Percentiles rank a stretch among this genome's conserved stretches.
These are phyloP conservation scores for Platycheirus rosarum DNA, from an alignment of 2,888 invertebrate genomes.

Conservation along the genomic window DNA sequence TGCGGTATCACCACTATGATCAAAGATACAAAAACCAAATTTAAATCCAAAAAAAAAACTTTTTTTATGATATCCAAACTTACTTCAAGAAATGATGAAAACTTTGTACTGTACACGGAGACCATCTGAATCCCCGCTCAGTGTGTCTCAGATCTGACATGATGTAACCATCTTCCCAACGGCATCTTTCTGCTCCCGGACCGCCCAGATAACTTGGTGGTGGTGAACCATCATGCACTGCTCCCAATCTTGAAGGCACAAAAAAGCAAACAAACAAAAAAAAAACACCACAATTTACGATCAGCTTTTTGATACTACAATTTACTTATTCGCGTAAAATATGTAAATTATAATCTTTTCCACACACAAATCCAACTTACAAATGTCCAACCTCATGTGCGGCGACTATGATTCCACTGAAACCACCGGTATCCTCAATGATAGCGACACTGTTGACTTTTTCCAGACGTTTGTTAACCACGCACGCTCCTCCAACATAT, in stretches of 20 bases:
- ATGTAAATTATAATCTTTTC: constrained; percentile 41
- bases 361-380: constrained; percentile 86
- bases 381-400: constrained; percentile 98
- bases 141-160: constrained; percentile 97
- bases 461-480: constrained; percentile 96
- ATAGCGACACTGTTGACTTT: constrained; percentile 98
- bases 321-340: constrained; percentile 21
- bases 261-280: too few species aligned
- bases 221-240: constrained; percentile 97
- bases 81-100: constrained; percentile 98
- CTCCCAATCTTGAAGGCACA: constrained; percentile 90
- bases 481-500: constrained; percentile 97
- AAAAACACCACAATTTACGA: constrained; percentile 72
- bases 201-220: constrained; percentile 97
- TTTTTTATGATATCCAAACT: constrained; percentile 78
- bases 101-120: constrained; percentile 94
- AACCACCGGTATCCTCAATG: constrained; percentile 97
- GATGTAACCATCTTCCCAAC: constrained; percentile 98
- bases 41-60: background rate
- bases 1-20: constrained; percentile 93
- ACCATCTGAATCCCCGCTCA: constrained; percentile 97
- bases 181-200: constrained; percentile 96
- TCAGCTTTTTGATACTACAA: constrained; percentile 16
- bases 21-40: background rate
- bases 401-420: constrained; percentile 97